Percentiles rank a stretch among this genome's conserved stretches.
Evolutionary conservation across 1,140 invertebrate genomes (phyloP).

Genomic region (Diploscapter pachys): DNA sequence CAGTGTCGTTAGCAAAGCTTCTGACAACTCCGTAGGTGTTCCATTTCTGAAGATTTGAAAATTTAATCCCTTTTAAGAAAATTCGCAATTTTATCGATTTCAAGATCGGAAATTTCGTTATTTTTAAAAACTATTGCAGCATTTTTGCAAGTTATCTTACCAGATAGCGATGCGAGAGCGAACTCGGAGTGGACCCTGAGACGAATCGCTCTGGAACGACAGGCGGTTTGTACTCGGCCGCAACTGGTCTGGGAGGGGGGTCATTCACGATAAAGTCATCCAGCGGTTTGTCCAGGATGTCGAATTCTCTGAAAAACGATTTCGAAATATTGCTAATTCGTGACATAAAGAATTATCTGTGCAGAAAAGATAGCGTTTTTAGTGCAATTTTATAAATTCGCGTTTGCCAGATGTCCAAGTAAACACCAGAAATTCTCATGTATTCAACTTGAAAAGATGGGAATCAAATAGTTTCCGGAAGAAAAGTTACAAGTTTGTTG

Average conservation of each 20-base stretch:
- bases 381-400: too few relatives aligned
- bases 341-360: too few relatives aligned
- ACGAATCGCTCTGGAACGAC: conserved; percentile 2
- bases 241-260: not conserved
- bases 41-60: conserved; percentile 12
- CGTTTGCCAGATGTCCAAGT: too few relatives aligned
- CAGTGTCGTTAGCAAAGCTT: conserved; percentile 1
- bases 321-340: too few relatives aligned
- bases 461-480: too few relatives aligned
- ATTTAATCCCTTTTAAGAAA: not conserved
- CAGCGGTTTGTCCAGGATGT: not conserved
- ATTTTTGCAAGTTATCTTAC: not conserved
- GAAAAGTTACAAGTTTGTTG: too few relatives aligned
- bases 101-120: not conserved
- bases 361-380: too few relatives aligned
- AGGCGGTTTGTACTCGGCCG: conserved; percentile 13
- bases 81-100: not conserved
- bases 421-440: too few relatives aligned
- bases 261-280: conserved; percentile 2
- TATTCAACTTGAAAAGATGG: too few relatives aligned
- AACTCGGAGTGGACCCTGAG: conserved; percentile 10
- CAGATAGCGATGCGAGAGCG: conserved; percentile 5
- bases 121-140: not conserved
- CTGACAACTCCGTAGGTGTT: conserved; percentile 8
- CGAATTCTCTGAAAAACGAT: too few relatives aligned